Evolutionary conservation across 2,797 vertebrate genomes (phyloP).

Genomic region (Poeciliopsis presidionis): DNA sequence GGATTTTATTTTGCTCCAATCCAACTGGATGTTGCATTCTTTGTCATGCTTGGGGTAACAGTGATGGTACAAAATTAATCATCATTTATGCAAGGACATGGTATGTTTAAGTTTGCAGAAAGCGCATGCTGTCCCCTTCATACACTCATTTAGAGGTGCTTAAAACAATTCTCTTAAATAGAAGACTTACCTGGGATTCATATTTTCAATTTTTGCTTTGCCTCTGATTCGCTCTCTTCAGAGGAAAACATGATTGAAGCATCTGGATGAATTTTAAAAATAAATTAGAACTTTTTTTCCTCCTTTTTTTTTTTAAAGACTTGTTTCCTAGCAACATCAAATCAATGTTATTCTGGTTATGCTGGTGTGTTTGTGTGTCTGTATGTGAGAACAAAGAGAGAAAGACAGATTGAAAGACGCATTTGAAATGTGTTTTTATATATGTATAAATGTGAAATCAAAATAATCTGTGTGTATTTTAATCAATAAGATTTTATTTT

Average conservation of each 20-base stretch:
- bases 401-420: constrained; percentile 29
- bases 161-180: constrained; percentile 21
- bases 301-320: neutral
- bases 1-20: constrained; percentile 43
- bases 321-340: constrained; percentile 86
- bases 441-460: constrained; percentile 30
- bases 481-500: constrained; percentile 33
- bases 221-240: constrained; percentile 45
- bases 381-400: constrained; percentile 11
- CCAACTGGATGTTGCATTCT: constrained; percentile 46
- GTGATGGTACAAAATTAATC: constrained; percentile 52
- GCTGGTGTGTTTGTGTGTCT: constrained; percentile 22
- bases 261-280: constrained; percentile 72
- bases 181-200: constrained; percentile 11
- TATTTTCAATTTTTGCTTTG: constrained; percentile 51
- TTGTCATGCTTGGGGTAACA: constrained; percentile 54
- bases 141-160: constrained; percentile 38
- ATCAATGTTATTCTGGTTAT: constrained; percentile 65
- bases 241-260: constrained; percentile 56
- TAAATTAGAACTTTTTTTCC: constrained; percentile 63
- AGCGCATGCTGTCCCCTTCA: constrained; percentile 30
- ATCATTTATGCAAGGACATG: constrained; percentile 39
- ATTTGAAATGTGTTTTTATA: constrained; percentile 14
- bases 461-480: constrained; percentile 24
- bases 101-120: constrained; percentile 40